A percentile compares a stretch with the other conserved stretches of the same genome.
Evolutionary conservation across 2,797 vertebrate species (phyloP).

Genomic region (Falco berigora): DNA sequence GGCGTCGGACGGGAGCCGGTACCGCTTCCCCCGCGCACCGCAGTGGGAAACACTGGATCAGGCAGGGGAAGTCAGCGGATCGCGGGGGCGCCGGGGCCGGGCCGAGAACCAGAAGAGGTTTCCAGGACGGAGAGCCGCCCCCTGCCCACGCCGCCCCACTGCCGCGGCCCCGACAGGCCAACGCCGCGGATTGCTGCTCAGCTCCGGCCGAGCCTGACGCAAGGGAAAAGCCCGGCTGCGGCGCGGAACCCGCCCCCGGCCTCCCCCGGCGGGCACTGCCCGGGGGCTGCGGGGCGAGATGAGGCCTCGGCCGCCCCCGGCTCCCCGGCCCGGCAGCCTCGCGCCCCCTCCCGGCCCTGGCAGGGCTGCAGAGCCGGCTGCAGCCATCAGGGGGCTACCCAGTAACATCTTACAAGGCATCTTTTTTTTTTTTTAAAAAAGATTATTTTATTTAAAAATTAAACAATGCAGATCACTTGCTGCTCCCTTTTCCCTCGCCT

Average conservation of each 20-base stretch:
- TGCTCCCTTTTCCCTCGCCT: not conserved
- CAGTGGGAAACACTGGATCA: not conserved
- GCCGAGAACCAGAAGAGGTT: not conserved
- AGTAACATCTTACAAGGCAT: not conserved
- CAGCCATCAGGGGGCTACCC: rapidly evolving
- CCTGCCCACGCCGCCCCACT: not conserved
- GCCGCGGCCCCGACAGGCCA: not conserved
- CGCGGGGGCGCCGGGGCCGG: too few relatives aligned
- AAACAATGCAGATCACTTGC: not conserved
- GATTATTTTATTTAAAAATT: not conserved
- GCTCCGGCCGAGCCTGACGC: not conserved
- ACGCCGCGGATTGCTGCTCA: too few relatives aligned
- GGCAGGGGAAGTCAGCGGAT: not conserved
- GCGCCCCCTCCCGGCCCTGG: too few relatives aligned
- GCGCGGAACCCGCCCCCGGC: rapidly evolving
- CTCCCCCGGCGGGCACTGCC: not conserved
- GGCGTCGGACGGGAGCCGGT: not conserved
- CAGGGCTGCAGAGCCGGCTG: not conserved
- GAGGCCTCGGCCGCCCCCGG: rapidly evolving
- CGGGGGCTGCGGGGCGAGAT: too few relatives aligned
- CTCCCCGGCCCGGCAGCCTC: rapidly evolving
- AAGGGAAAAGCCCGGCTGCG: not conserved
- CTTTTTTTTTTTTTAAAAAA: not conserved
- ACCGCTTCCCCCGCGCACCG: too few relatives aligned
- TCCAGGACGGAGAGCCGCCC: not conserved